phyloP scores from a whole-genome alignment of 2,113 vertebrate genomes.

The Reinhardtius hippoglossoides region DNA sequence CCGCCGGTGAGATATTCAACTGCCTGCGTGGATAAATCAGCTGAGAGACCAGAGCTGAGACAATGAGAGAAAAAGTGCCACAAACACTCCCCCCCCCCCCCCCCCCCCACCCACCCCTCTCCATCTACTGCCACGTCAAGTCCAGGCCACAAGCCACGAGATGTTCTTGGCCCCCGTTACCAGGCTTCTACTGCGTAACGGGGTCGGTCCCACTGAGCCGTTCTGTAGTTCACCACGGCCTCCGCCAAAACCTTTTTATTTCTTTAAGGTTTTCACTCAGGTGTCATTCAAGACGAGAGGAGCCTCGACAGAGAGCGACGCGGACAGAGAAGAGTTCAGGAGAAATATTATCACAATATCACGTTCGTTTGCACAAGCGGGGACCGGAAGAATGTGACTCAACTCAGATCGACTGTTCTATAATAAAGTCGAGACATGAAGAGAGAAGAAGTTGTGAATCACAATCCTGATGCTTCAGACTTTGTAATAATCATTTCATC shows the following conservation, averaged over 20 bases:
- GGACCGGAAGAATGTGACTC: not conserved
- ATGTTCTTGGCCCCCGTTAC: constrained; percentile 61
- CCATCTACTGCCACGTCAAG: constrained; percentile 56
- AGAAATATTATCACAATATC: not conserved
- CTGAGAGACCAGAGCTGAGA: constrained; percentile 12
- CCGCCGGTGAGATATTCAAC: constrained; percentile 9
- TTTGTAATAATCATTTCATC: no score
- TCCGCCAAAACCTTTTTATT: constrained; percentile 1
- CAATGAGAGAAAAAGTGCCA: constrained; percentile 28
- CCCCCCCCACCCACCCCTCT: constrained; percentile 19
- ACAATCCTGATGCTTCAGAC: no score
- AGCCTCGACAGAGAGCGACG: not conserved
- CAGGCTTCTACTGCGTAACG: constrained; percentile 54
- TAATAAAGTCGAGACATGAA: no score
- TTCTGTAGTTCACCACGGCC: constrained; percentile 36
- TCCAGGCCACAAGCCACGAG: constrained; percentile 67
- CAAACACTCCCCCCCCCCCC: constrained; percentile 14
- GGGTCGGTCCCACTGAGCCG: constrained; percentile 52
- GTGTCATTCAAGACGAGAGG: constrained; percentile 33
- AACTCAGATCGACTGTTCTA: not conserved
- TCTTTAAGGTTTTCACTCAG: not conserved
- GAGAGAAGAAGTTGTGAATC: no score
- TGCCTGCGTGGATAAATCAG: constrained; percentile 19
- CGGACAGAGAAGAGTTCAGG: no score
- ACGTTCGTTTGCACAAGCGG: not conserved